These are phyloP conservation scores for Vicugna pacos DNA, from an alignment of 2,113 vertebrate genomes.

Conservation along the genomic window DNA sequence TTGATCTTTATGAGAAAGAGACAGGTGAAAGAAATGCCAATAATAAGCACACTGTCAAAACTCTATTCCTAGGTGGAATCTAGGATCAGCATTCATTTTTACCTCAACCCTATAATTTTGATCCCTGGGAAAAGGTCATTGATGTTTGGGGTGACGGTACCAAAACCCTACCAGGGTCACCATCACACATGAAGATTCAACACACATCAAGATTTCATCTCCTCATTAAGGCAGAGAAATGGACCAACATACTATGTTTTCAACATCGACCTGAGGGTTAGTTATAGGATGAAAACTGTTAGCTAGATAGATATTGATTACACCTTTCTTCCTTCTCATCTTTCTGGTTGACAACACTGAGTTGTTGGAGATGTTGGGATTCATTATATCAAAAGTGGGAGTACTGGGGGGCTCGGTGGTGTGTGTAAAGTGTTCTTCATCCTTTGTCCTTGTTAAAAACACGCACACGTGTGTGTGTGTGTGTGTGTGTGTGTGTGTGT, in stretches of 20 bases:
- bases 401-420: neutral
- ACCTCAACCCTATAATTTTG: neutral
- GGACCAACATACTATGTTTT: neutral
- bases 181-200: neutral
- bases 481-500: neutral
- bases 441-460: constrained; percentile 20
- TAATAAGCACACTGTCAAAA: neutral
- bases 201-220: neutral
- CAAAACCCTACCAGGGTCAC: neutral
- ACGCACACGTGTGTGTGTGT: neutral
- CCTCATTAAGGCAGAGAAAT: neutral
- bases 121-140: neutral
- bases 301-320: neutral
- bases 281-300: neutral
- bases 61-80: neutral
- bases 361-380: neutral
- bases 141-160: neutral
- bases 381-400: neutral
- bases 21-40: neutral
- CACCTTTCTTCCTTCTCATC: neutral
- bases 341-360: neutral
- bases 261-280: neutral
- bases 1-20: constrained; percentile 8
- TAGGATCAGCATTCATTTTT: neutral
- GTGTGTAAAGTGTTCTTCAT: neutral